Evolutionary conservation across 2,888 invertebrate genomes (phyloP).

Genomic region (Gortyna flavago): DNA sequence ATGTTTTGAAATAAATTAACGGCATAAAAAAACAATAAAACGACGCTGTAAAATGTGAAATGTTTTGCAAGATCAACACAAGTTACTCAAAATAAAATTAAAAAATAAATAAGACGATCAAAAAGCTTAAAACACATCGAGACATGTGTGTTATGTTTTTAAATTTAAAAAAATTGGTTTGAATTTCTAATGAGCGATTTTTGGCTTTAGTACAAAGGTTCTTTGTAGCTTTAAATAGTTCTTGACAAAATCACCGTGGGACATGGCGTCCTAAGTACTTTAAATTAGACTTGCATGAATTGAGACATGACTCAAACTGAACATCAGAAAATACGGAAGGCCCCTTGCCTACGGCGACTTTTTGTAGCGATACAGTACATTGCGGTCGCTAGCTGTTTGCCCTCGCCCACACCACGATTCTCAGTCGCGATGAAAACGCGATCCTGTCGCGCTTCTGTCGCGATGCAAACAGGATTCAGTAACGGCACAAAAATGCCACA

Average conservation of each 20-base stretch:
- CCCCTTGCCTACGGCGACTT: no score
- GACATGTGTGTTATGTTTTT: background rate
- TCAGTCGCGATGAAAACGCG: no score
- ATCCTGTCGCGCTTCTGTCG: no score
- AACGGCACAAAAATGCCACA: no score
- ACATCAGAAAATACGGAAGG: background rate
- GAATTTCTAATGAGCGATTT: background rate
- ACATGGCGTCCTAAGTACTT: background rate
- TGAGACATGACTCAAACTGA: background rate
- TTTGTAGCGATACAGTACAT: no score
- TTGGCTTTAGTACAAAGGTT: background rate
- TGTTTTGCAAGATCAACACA: background rate
- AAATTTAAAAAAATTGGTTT: background rate
- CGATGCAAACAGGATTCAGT: no score
- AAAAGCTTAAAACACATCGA: background rate
- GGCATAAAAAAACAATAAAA: background rate
- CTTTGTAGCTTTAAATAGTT: background rate
- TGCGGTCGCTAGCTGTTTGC: no score
- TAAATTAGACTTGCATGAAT: background rate
- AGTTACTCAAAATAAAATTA: background rate
- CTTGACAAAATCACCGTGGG: background rate
- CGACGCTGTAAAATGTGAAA: constrained; percentile 11
- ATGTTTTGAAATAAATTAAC: no score
- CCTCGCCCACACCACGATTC: no score
- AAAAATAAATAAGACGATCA: background rate